These are phyloP conservation scores for Drosophila azteca DNA, from an alignment of 1,140 invertebrate genomes.

Conservation along the genomic window DNA sequence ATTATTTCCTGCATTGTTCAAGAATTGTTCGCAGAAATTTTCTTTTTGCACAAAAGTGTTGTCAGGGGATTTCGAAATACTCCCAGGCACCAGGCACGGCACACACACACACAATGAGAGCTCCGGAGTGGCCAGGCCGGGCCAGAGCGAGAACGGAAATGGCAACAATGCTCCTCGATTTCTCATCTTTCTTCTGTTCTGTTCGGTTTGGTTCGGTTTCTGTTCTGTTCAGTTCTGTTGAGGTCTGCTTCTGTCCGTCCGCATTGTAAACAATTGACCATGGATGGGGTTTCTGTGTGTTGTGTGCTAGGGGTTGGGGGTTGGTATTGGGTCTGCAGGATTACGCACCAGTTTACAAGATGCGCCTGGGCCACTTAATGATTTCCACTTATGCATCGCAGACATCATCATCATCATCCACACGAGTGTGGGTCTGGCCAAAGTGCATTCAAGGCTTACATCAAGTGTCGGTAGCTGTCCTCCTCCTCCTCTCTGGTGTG, in stretches of 20 bases:
- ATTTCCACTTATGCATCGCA: slow-evolving; percentile 74
- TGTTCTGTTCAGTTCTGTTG: slow-evolving; percentile 15
- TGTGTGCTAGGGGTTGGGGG: neutral
- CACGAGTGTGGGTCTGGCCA: slow-evolving; percentile 17
- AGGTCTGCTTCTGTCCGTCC: no score
- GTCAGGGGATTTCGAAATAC: slow-evolving; percentile 66
- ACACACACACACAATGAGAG: slow-evolving; percentile 45
- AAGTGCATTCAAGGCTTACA: slow-evolving; percentile 47
- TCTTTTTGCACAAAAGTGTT: slow-evolving; percentile 71
- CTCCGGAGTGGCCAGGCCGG: slow-evolving; percentile 13
- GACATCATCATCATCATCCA: slow-evolving; percentile 43
- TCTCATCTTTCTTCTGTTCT: slow-evolving; percentile 1
- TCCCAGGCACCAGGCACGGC: slow-evolving; percentile 15
- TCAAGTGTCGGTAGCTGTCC: slow-evolving; percentile 41
- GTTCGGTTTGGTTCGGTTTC: no score
- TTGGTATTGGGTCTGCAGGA: slow-evolving; percentile 36
- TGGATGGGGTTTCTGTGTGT: neutral
- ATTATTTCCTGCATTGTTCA: slow-evolving; percentile 78
- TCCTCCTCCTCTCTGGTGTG: slow-evolving; percentile 4
- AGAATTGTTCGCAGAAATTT: slow-evolving; percentile 74
- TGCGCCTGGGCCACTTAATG: slow-evolving; percentile 69
- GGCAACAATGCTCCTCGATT: slow-evolving; percentile 63
- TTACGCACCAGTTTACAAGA: slow-evolving; percentile 79
- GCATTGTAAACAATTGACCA: slow-evolving; percentile 68
- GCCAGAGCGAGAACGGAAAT: slow-evolving; percentile 52